Base-by-base conservation (phyloP, 2,888 invertebrate genomes). In the Oligia latruncula region DNA sequence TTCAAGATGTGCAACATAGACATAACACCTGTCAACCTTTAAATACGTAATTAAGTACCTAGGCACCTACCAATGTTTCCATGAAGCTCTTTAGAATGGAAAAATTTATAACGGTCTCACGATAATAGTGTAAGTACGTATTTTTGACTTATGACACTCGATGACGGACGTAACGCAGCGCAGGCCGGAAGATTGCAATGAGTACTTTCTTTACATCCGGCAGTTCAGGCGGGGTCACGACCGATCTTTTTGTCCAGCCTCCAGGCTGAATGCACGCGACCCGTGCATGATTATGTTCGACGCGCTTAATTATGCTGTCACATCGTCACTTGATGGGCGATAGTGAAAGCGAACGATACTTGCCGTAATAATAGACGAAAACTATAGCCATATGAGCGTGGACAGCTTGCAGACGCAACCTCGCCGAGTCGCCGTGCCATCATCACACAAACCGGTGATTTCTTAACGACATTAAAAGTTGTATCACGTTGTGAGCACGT, bases 271-370 rank as follows among this genome's bases (percentile, higher is more conserved):
- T 92, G 91, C 94, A 94, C 94, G 95, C 94, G 95, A 94, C 93
- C 93, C 93, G 91, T 90, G 92, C 94, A 94, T 95, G 96, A 95
- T 95, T 95, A 94, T 95, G 93, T 95, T 93, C 94, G 94, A 94
- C 94, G 93, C 94, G 95, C 95, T 96, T 96, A 97, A 97, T 97
- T 97, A 96, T 95, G 95, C 95, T 96, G 96, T 96, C 96, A 95
- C 93, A 95, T 95, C 95, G 95, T 94, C 96, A 94, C 95, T 95
- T 94, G 95, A 95, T 94, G 95, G 92, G 93, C 90, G 92, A 94
- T 94, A 96, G 96, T 96, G 96, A 97, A 97, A 97, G 96, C 94
- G 92, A 93, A 92, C 92, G 88, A 92, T 94, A 93, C 94, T 89
- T 88, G 90, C 91, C 78, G 90, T 95, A 95, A 95, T 95, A 93